Base-by-base conservation (phyloP, 2,888 invertebrate species). In the Urechis unicinctus region DNA sequence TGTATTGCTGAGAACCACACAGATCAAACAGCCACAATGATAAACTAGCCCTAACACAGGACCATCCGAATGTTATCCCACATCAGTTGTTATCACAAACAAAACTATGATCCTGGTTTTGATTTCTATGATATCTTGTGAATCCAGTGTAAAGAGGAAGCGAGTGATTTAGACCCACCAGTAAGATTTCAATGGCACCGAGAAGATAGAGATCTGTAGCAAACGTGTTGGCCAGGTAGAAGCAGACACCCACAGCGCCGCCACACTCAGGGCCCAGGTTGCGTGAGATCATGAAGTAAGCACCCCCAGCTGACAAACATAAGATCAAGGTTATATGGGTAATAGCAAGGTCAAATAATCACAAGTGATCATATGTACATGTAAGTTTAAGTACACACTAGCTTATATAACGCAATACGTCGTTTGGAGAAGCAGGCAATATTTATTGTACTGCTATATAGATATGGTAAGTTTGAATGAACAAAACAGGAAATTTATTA, bases 281-380 rank as follows among this genome's bases (percentile, higher is more conserved):
- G 25, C 67, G 45, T n/a, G 67, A 67, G 31, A 67, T 61, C 67
- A 67, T 64, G 56, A 67, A 67, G 58, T 67, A 67, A 5, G 66
- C 66, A 17, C 67, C 67, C 29, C 67, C 67, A 41, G 56, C 61
- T 61, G 49, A 3, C 25, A 49, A 17, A 29, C 44, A n/a, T 24
- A 52, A 17, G 6, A 53, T 13, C 3, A n/a, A 41, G 5, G 21
- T 24, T 9, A 36, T 9, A 13, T 36, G 41, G 9, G 13, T 36
- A 36, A 13, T 13, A 13, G 9, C 41, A 36, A 36, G 41, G 41
- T 36, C 13, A 13, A 36, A 52, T 49, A 29, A 22, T 30, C 31
- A 53, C 31, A 47, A 42, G 28, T 50, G 28, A n/a, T 6, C 25
- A 52, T 48, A 52, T 48, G 43, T 42, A 44, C 26, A 44, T 55